Percentiles rank a stretch among this genome's conserved stretches.
phyloP scores from a whole-genome alignment of 1,140 invertebrate genomes.

The Drosophila cardini region DNA sequence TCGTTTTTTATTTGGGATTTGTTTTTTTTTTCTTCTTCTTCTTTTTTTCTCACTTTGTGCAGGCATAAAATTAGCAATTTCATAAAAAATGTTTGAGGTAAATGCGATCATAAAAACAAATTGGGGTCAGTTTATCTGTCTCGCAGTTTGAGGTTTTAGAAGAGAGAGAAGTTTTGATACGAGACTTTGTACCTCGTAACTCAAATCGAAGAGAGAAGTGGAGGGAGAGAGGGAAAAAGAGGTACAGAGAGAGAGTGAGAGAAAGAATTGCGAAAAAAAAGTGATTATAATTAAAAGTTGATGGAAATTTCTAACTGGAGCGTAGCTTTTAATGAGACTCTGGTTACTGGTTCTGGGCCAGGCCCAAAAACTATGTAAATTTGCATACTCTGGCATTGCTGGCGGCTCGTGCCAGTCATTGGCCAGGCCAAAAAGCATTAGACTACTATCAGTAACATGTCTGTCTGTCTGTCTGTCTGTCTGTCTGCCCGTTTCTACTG shows the following conservation, averaged over 20 bases:
- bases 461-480: conserved; percentile 3
- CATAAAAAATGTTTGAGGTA: conserved; percentile 10
- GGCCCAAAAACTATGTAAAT: conserved; percentile 21
- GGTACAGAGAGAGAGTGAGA: too few relatives aligned
- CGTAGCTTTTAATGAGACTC: conserved; percentile 64
- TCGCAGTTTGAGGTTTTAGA: neutral
- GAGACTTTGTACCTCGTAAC: neutral
- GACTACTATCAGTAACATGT: conserved; percentile 7
- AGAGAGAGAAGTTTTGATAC: conserved; percentile 4
- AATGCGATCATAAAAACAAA: conserved; percentile 20
- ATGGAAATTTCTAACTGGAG: conserved; percentile 63
- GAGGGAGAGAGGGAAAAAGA: too few relatives aligned
- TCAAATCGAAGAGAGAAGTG: neutral
- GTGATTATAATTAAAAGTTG: conserved; percentile 56
- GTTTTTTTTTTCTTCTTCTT: conserved; percentile 14
- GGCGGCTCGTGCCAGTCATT: conserved; percentile 33
- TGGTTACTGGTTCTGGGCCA: conserved; percentile 37
- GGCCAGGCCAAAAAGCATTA: conserved; percentile 32
- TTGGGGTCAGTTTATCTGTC: conserved; percentile 27
- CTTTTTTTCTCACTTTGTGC: conserved; percentile 3
- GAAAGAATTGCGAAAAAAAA: neutral
- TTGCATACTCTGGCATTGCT: conserved; percentile 26
- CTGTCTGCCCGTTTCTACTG: neutral
- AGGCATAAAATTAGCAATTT: conserved; percentile 44
- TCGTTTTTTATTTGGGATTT: conserved; percentile 16